Conservation (phyloP, 2,113 vertebrate species). For the Ceyx margarethae region DNA sequence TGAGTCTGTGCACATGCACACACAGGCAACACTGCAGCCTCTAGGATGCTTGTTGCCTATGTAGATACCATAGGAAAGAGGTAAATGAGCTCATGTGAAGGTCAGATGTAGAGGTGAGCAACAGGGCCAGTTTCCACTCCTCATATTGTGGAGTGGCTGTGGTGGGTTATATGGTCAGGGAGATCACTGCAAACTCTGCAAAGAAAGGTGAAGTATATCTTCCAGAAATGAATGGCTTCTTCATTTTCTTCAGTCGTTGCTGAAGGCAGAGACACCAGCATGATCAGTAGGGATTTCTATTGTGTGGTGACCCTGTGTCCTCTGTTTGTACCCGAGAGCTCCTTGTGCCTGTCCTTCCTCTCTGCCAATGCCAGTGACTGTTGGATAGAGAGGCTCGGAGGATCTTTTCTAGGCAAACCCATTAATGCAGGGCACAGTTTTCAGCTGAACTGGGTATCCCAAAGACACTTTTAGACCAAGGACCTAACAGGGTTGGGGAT, state of each 20-base stretch:
- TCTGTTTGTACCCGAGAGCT: neutral
- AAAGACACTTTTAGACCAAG: neutral
- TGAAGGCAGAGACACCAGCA: neutral
- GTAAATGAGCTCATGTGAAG: neutral
- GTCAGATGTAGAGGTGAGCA: neutral
- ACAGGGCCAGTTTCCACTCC: neutral
- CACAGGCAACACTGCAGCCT: neutral
- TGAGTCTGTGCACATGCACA: neutral
- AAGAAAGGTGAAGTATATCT: neutral
- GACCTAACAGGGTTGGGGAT: neutral
- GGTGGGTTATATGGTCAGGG: neutral
- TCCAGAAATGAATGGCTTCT: neutral
- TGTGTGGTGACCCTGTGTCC: neutral
- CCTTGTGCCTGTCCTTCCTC: neutral
- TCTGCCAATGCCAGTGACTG: accelerated
- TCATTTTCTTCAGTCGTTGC: neutral
- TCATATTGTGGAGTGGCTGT: neutral
- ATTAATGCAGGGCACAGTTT: neutral
- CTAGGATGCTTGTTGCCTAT: neutral
- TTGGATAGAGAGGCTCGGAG: neutral
- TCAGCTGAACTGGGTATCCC: neutral
- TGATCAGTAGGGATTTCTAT: neutral
- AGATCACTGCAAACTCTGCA: neutral
- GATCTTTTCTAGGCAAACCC: neutral
- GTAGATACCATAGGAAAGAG: neutral